Base-by-base conservation (phyloP, 2,113 vertebrate species). In the Oryzias javanicus region DNA sequence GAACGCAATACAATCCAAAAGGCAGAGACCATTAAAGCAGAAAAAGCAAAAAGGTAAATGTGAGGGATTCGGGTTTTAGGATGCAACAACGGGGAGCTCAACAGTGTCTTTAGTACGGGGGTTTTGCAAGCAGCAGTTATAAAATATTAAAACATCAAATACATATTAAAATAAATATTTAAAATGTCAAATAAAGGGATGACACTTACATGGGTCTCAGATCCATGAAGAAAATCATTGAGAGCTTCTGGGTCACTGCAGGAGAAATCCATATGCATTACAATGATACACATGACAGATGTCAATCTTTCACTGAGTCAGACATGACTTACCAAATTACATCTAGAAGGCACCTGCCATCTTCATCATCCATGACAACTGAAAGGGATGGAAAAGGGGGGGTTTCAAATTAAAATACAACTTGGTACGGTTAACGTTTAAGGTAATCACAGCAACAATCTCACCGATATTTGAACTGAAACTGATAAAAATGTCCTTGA, bases 291-390 rank as follows among this genome's bases (percentile, higher is more conserved):
- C 15, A 62, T 19, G 22, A 25, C 6, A 55, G 4, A 56, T 0
- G 18, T 6, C 4, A 2, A 49, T 44, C 3, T 35, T 54, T 7
- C 14, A 59, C 3, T 0, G 4, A 4, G 5, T 68, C 16, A 51
- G 14, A 6, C 29, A 3, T 3, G 6, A 93, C 95, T 93, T 89
- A 98, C 96, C 96, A 98, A 91, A 98, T 98, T 86, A 98, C 95
- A 92, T 98, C 96, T 93, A 98, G 91, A 94, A 98, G 93, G 93
- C 96, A 98, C 91, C 96, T 95, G 91, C 96, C 95, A 70, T 98
- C 96, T 93, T 98, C 96, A 97, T 98, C 96, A 94, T 98, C 96
- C 96, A 98, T 98, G 94, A 93, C 95, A 96, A 96, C 96, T 98
- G 88, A 68, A 72, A 71, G 67, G 75, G 60, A 72, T 0, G n/a